phyloP scores from a whole-genome alignment of 2,888 invertebrate species.

The Chrysolina americana region DNA sequence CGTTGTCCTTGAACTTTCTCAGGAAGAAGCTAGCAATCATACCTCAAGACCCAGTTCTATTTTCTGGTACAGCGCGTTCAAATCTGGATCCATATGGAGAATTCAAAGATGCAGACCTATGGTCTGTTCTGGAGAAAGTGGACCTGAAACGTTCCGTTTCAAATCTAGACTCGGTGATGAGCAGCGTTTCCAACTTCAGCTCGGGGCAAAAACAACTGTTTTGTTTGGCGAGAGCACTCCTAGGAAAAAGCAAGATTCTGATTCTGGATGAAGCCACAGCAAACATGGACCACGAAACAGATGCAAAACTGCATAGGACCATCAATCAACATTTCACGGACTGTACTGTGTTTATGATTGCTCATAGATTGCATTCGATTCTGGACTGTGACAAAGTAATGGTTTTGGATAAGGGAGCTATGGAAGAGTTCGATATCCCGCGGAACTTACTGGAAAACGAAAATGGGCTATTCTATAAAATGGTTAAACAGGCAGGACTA shows the following conservation, averaged over 20 bases:
- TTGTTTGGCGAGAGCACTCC: slow-evolving; percentile 72
- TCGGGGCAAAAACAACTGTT: slow-evolving; percentile 73
- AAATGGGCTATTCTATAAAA: slow-evolving; percentile 84
- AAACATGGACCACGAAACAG: slow-evolving; percentile 72
- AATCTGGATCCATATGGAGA: slow-evolving; percentile 72
- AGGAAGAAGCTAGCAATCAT: slow-evolving; percentile 86
- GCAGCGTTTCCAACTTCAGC: slow-evolving; percentile 64
- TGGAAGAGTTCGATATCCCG: slow-evolving; percentile 59
- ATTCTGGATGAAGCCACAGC: slow-evolving; percentile 74
- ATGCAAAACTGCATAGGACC: slow-evolving; percentile 71
- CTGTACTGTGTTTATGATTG: slow-evolving; percentile 72
- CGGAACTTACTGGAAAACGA: slow-evolving; percentile 72
- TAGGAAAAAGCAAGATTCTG: slow-evolving; percentile 70
- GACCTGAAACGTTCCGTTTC: slow-evolving; percentile 79
- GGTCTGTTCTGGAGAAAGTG: slow-evolving; percentile 83
- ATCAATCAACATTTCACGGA: slow-evolving; percentile 71
- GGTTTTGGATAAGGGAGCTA: slow-evolving; percentile 71
- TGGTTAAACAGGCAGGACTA: slow-evolving; percentile 84
- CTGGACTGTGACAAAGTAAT: slow-evolving; percentile 71
- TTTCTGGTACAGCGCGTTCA: slow-evolving; percentile 70
- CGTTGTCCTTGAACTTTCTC: slow-evolving; percentile 81
- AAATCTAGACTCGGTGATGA: slow-evolving; percentile 70
- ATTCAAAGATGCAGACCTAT: slow-evolving; percentile 81
- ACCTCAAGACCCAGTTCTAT: slow-evolving; percentile 88
- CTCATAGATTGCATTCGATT: slow-evolving; percentile 69